Base-by-base conservation (phyloP, 1,140 invertebrate genomes). In the Caerostris extrusa region DNA sequence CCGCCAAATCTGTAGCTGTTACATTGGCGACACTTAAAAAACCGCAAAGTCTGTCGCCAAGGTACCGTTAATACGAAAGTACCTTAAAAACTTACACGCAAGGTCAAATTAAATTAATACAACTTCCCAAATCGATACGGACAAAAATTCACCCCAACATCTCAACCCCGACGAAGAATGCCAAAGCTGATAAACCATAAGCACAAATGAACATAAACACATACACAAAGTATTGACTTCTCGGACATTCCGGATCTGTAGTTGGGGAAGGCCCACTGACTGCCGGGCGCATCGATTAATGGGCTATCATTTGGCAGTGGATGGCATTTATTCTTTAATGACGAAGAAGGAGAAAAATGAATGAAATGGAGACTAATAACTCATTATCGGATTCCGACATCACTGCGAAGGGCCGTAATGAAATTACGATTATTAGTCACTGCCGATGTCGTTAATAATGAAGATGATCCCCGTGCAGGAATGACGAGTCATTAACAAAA, bases 381-480 rank as follows among this genome's bases (percentile, higher is more conserved):
- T 88, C 61, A 88, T 88, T 88, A 88, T 88, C 86, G 86, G 86
- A 88, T 67, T 88, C 86, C 61, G 14, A 53, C 57, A 86, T 86
- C 83, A 19, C n/a, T 57, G 83, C 12, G 71, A 88, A 50, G 10
- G 86, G n/a, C 50, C 64, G 19, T 88, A 88, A 88, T 88, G 86
- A 88, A 88, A 88, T 88, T 88, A 88, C 61, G 86, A 64, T 57
- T 88, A 88, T 88, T 64, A 88, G 86, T 64, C 86, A 64, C n/a
- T 64, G 64, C 56, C 7, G 34, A 88, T 64, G 86, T 88, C 60
- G 86, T 88, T 88, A 88, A 88, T 88, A 88, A 88, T 88, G 86
- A 7, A 53, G 14, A 64, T 57, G 71, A 81, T 81, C 71, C 10
- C 2, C 34, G 34, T 19, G 85, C 3, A 53, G 10, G 50, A 86